phyloP scores from a whole-genome alignment of 2,888 invertebrate species.

The Troides oblongomaculatus region DNA sequence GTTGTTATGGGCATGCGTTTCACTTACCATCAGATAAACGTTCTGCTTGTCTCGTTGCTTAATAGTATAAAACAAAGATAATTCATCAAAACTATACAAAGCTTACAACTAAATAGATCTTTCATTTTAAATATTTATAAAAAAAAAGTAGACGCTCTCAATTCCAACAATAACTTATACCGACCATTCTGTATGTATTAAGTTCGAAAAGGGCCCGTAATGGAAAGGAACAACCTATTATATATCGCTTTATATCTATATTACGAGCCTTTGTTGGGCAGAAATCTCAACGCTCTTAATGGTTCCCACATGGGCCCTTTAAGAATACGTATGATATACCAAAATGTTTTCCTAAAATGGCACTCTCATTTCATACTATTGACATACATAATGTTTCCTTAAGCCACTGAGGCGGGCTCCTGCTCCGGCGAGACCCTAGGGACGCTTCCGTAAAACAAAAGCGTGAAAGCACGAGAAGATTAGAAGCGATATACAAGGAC shows the following conservation, averaged over 20 bases:
- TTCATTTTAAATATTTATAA: neutral
- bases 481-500: constrained; percentile 57
- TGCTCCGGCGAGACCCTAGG: constrained; percentile 48
- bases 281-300: constrained; percentile 61
- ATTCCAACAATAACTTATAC: constrained; percentile 42
- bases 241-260: constrained; percentile 29
- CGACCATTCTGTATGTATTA: constrained; percentile 43
- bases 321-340: constrained; percentile 69
- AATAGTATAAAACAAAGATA: too few species aligned
- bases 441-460: constrained; percentile 66
- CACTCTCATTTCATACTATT: constrained; percentile 64
- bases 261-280: constrained; percentile 47
- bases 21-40: too few species aligned
- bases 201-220: constrained; percentile 31
- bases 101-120: too few species aligned
- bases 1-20: too few species aligned
- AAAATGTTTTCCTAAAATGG: constrained; percentile 72
- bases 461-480: constrained; percentile 62
- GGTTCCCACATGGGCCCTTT: constrained; percentile 65
- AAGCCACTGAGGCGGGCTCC: constrained; percentile 46
- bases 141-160: constrained; percentile 10
- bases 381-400: constrained; percentile 71
- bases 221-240: constrained; percentile 32
- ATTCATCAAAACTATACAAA: too few species aligned
- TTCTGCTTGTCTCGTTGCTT: too few species aligned